A percentile compares a stretch with the other conserved stretches of the same genome.
Evolutionary conservation across 2,888 invertebrate genomes (phyloP).

Genomic region (Rosalia funebris): DNA sequence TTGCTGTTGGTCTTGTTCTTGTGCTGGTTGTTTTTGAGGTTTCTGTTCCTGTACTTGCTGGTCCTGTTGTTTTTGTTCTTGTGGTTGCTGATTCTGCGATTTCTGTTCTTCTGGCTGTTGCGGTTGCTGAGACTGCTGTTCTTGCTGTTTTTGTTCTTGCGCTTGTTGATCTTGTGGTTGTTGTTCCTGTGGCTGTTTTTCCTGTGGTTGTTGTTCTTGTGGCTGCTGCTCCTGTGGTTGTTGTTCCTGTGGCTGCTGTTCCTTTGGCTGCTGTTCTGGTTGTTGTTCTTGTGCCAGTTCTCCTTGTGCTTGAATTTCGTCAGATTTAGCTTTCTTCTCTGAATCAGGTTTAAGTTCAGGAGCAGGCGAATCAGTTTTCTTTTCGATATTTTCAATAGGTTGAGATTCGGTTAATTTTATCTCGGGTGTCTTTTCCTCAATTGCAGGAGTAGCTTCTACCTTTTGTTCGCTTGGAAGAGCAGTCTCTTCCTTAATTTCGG

Average conservation of each 20-base stretch:
- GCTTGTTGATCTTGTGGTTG: slow-evolving; percentile 54
- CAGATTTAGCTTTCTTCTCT: slow-evolving; percentile 48
- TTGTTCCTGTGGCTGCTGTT: slow-evolving; percentile 54
- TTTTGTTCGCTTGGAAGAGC: slow-evolving; percentile 53
- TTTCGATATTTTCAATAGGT: slow-evolving; percentile 10
- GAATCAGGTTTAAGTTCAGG: slow-evolving; percentile 34
- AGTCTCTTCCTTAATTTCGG: slow-evolving; percentile 50
- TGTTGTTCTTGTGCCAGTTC: slow-evolving; percentile 26
- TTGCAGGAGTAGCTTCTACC: slow-evolving; percentile 49
- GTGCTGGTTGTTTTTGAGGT: slow-evolving; percentile 18
- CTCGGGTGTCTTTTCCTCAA: slow-evolving; percentile 49
- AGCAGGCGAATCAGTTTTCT: slow-evolving; percentile 18
- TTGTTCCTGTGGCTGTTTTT: slow-evolving; percentile 32
- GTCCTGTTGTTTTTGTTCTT: slow-evolving; percentile 39
- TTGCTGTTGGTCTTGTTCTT: slow-evolving; percentile 1
- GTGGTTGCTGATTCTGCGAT: slow-evolving; percentile 29
- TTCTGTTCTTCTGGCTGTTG: slow-evolving; percentile 36
- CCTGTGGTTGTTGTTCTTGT: slow-evolving; percentile 32
- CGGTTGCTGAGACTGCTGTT: slow-evolving; percentile 35
- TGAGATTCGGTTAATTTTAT: slow-evolving; percentile 33
- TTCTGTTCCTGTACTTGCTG: slow-evolving; percentile 25
- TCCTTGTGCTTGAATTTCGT: slow-evolving; percentile 35
- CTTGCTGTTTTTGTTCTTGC: slow-evolving; percentile 60
- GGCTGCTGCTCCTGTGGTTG: slow-evolving; percentile 40
- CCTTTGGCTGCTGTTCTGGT: slow-evolving; percentile 54